Conservation (phyloP, 2,113 vertebrate genomes). For the Rhinolophus sinicus region DNA sequence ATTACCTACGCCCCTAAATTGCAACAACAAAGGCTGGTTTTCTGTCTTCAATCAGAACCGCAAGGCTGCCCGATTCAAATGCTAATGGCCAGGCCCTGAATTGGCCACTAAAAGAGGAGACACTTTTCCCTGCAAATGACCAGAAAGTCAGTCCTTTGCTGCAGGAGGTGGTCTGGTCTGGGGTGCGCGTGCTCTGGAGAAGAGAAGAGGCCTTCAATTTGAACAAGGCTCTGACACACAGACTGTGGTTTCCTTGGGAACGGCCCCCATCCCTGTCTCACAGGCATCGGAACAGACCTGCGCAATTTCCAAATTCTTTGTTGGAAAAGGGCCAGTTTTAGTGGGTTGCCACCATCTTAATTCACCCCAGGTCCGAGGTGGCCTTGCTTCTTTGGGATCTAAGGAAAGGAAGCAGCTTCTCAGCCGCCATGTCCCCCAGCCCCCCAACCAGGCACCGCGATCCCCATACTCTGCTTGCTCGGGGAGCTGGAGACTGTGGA, state of each 20-base stretch:
- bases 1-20: background rate
- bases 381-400: background rate
- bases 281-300: too few relatives aligned
- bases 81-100: constrained; percentile 50
- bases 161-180: fast-evolving
- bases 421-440: fast-evolving
- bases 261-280: background rate
- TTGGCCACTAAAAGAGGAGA: constrained; percentile 46
- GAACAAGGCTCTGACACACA: background rate
- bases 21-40: constrained; percentile 66
- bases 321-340: background rate
- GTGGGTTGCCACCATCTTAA: background rate
- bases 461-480: background rate
- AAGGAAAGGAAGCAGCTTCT: background rate
- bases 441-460: background rate
- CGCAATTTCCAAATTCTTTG: fast-evolving
- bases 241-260: fast-evolving
- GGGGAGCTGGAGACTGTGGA: background rate
- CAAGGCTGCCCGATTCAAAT: constrained; percentile 57
- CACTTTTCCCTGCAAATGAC: constrained; percentile 28
- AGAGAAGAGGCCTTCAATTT: fast-evolving
- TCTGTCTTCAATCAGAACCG: constrained; percentile 55
- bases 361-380: background rate
- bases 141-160: background rate
- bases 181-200: background rate